These are phyloP conservation scores for Pyrrhura leucotis DNA, from an alignment of 2,797 vertebrate genomes.

Conservation along the genomic window DNA sequence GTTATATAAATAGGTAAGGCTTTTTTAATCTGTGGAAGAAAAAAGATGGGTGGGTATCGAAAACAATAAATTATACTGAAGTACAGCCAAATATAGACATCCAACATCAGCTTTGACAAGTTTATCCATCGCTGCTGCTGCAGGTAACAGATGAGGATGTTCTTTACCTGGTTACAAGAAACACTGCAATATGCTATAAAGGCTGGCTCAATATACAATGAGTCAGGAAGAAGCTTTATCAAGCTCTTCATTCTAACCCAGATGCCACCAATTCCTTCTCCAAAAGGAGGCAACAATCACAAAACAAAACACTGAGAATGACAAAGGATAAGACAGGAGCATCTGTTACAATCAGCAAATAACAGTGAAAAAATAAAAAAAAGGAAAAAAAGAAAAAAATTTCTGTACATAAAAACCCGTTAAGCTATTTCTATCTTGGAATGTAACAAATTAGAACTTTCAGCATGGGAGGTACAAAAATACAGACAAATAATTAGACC, in stretches of 20 bases:
- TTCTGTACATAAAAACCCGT: neutral
- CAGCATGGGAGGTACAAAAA: neutral
- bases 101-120: neutral
- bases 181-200: neutral
- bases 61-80: neutral
- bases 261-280: neutral
- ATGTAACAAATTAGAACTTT: neutral
- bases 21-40: neutral
- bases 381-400: neutral
- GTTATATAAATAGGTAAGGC: neutral
- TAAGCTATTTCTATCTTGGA: neutral
- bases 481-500: neutral
- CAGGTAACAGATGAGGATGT: neutral
- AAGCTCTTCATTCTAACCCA: neutral
- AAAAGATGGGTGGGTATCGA: fast-evolving
- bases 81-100: neutral
- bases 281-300: neutral
- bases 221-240: neutral
- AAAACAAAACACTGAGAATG: neutral
- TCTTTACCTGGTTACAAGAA: neutral
- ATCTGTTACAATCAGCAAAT: neutral
- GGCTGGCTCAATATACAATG: neutral
- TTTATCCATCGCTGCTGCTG: neutral
- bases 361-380: neutral
- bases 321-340: neutral